Evolutionary conservation across 2,888 invertebrate species (phyloP).

Genomic region (Leistus spinibarbis): DNA sequence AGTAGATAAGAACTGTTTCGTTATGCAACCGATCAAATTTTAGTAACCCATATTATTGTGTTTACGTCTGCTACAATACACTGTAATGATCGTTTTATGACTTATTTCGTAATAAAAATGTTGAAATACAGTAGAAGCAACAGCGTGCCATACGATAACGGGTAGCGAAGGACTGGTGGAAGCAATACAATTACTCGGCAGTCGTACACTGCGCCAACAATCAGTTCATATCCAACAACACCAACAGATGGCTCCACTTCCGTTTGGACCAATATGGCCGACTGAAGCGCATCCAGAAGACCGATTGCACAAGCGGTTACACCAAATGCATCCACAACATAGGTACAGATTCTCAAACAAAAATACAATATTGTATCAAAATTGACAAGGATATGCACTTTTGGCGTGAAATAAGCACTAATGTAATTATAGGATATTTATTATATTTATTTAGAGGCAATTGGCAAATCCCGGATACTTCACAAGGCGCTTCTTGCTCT

Average conservation of each 20-base stretch:
- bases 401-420: too few species aligned
- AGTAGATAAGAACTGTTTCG: too few species aligned
- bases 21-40: too few species aligned
- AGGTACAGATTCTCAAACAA: neutral
- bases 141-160: constrained; percentile 52
- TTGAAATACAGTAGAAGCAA: neutral
- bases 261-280: constrained; percentile 44
- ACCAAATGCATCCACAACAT: constrained; percentile 24
- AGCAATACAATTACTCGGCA: constrained; percentile 69
- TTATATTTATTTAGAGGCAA: constrained; percentile 52
- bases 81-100: neutral
- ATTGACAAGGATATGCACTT: too few species aligned
- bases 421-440: neutral
- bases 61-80: too few species aligned
- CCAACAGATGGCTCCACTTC: neutral
- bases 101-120: neutral
- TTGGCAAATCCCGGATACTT: constrained; percentile 56
- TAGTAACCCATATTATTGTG: too few species aligned
- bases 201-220: constrained; percentile 58
- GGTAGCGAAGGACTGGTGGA: constrained; percentile 71
- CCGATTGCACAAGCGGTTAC: constrained; percentile 41
- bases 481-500: constrained; percentile 54
- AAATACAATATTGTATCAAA: too few species aligned
- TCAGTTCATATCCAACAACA: neutral
- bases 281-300: constrained; percentile 54